Evolutionary conservation across 2,113 vertebrate species (phyloP).

Genomic region (Otocyon megalotis): DNA sequence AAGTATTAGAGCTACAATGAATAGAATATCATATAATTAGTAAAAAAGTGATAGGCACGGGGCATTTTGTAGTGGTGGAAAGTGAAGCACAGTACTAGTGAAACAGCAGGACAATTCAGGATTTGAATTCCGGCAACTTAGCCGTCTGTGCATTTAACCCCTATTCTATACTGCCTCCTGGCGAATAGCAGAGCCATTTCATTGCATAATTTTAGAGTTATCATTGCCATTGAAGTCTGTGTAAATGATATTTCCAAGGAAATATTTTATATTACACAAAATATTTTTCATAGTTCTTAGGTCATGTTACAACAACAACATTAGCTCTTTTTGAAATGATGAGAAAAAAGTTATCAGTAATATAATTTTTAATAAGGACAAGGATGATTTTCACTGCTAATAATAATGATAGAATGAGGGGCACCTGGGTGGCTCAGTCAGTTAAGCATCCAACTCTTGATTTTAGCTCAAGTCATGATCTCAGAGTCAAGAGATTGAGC

Average conservation of each 20-base stretch:
- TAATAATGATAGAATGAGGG: background rate
- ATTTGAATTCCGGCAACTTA: background rate
- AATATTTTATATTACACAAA: background rate
- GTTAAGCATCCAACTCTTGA: background rate
- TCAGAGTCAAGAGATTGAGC: background rate
- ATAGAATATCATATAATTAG: background rate
- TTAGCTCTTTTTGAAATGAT: background rate
- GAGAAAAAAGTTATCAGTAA: background rate
- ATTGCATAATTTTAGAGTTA: background rate
- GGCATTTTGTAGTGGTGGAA: background rate
- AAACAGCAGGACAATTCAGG: background rate
- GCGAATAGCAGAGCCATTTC: background rate
- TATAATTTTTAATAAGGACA: background rate
- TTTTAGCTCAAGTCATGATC: background rate
- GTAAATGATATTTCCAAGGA: background rate
- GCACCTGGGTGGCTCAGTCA: background rate
- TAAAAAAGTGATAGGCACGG: background rate
- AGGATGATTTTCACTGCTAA: background rate
- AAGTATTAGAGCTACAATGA: background rate
- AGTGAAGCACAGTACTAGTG: background rate
- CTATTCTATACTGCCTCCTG: background rate
- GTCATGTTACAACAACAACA: background rate
- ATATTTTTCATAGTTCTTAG: background rate
- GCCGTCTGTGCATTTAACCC: background rate
- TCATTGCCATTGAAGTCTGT: background rate